A percentile compares a stretch with the other conserved stretches of the same genome.
Evolutionary conservation across 1,140 invertebrate genomes (phyloP).

Genomic region (Formica selysi): DNA sequence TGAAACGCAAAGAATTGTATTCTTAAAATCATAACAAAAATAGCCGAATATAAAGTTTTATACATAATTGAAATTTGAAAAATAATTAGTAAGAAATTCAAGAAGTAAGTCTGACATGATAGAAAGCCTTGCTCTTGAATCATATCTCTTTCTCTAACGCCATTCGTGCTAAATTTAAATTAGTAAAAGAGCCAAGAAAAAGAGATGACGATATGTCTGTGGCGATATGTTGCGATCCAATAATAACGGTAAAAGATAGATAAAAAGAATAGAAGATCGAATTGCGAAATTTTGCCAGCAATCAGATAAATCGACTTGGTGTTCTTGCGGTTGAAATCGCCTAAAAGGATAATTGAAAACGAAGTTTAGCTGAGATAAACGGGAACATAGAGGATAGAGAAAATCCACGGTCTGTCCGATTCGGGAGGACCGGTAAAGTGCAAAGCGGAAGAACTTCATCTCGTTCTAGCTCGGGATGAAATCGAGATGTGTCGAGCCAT

Average conservation of each 20-base stretch:
- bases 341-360: slow-evolving; percentile 75
- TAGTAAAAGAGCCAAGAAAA: slow-evolving; percentile 34
- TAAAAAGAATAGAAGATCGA: slow-evolving; percentile 31
- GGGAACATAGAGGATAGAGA: slow-evolving; percentile 29
- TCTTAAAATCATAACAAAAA: not conserved
- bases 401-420: slow-evolving; percentile 24
- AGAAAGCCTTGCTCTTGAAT: not conserved
- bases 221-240: slow-evolving; percentile 25
- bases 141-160: not conserved
- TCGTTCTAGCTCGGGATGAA: slow-evolving; percentile 27
- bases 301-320: slow-evolving; percentile 72
- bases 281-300: slow-evolving; percentile 48
- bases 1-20: not conserved
- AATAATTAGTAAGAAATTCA: not conserved
- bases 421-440: slow-evolving; percentile 32
- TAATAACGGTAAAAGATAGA: not conserved
- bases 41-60: not conserved
- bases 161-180: slow-evolving; percentile 24
- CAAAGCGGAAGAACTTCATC: slow-evolving; percentile 67
- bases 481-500: slow-evolving; percentile 55
- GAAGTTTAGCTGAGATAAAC: slow-evolving; percentile 56
- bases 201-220: not conserved
- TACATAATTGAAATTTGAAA: not conserved
- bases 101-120: not conserved
- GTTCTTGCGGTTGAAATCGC: slow-evolving; percentile 57